Conservation (phyloP, 2,797 vertebrate species). For the Neosilurus hyrtlii region DNA sequence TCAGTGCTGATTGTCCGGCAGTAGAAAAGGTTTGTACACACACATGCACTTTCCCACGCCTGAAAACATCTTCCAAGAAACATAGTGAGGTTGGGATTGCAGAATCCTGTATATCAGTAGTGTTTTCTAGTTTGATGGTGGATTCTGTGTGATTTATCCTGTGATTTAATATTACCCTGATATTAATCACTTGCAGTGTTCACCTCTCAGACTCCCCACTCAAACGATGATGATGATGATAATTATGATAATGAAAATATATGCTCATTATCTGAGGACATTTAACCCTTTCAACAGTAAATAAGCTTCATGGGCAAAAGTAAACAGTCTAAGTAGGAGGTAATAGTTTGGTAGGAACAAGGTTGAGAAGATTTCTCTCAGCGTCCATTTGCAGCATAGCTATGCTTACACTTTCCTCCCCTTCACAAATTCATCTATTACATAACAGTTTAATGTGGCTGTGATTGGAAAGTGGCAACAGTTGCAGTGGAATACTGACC, state of each 20-base stretch:
- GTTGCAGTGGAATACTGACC: slow-evolving; percentile 10
- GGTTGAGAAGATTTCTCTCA: slow-evolving; percentile 16
- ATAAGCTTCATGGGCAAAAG: slow-evolving; percentile 58
- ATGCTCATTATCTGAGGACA: slow-evolving; percentile 56
- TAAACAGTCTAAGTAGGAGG: background rate
- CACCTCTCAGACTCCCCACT: slow-evolving; percentile 57
- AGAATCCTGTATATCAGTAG: background rate
- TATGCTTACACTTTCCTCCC: background rate
- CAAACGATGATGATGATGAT: slow-evolving; percentile 52
- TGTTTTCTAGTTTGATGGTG: slow-evolving; percentile 29
- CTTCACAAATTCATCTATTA: background rate
- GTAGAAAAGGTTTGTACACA: slow-evolving; percentile 28
- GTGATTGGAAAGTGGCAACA: background rate
- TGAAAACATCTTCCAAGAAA: slow-evolving; percentile 40
- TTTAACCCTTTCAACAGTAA: slow-evolving; percentile 58
- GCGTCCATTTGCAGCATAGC: background rate
- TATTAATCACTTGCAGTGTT: slow-evolving; percentile 30
- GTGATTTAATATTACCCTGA: slow-evolving; percentile 58
- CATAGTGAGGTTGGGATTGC: background rate
- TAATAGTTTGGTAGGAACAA: background rate
- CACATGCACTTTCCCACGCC: slow-evolving; percentile 33
- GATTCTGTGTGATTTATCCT: background rate
- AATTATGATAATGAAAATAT: slow-evolving; percentile 49
- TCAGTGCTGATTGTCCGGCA: slow-evolving; percentile 66
- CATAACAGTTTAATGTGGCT: background rate